Conservation (phyloP, 1,140 invertebrate genomes). For the Pteromalus puparum region DNA sequence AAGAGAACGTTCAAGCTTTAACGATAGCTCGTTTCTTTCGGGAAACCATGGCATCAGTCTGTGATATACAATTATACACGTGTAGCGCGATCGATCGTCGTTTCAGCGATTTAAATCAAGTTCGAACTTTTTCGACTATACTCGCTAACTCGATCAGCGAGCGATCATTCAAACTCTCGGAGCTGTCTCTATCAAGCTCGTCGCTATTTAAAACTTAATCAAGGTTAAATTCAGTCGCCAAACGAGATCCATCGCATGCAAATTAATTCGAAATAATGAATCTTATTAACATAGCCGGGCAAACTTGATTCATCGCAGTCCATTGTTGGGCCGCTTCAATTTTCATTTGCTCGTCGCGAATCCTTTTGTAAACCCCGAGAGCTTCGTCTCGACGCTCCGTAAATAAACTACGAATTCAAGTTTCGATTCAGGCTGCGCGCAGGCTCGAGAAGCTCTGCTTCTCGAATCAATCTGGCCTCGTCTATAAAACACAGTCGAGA, state of each 20-base stretch:
- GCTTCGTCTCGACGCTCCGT: background rate
- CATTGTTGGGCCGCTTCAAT: background rate
- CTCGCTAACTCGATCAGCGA: too few species aligned
- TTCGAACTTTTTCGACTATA: too few species aligned
- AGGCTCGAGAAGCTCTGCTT: background rate
- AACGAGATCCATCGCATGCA: too few species aligned
- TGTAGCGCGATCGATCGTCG: too few species aligned
- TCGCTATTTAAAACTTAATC: too few species aligned
- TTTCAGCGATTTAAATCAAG: too few species aligned
- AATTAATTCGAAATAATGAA: background rate
- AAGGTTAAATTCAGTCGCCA: too few species aligned
- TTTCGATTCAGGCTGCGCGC: background rate
- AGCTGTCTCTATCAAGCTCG: too few species aligned
- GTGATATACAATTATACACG: too few species aligned
- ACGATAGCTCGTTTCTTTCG: background rate
- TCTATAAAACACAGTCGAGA: background rate
- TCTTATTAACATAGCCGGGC: background rate
- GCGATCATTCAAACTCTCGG: too few species aligned
- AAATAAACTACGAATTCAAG: background rate
- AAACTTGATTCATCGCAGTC: too few species aligned
- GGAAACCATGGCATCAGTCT: background rate
- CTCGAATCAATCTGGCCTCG: background rate
- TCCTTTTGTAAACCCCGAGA: too few species aligned
- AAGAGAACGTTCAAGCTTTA: background rate
- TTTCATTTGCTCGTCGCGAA: background rate